Base-by-base conservation (phyloP, 2,797 vertebrate species). In the Schizopygopsis pylzovi region DNA sequence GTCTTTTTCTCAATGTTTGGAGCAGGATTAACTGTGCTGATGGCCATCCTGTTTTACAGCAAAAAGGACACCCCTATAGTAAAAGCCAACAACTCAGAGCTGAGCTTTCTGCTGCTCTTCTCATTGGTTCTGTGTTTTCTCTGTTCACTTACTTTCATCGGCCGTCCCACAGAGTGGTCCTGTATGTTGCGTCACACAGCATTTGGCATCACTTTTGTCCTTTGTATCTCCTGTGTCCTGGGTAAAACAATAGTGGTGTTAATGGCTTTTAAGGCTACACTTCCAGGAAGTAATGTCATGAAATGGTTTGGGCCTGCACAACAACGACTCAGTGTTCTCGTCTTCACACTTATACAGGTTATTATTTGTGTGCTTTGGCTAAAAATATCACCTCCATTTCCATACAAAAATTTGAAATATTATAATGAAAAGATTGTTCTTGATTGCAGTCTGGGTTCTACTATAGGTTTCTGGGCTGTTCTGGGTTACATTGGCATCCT, bases 291-390 rank as follows among this genome's bases (percentile, higher is more conserved):
- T 73, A 73, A 73, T 73, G 18, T 76, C 47, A 76, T 80, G 78
- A 80, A 65, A 65, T 80, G 59, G 78, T 80, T 80, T 80, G 78
- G 59, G 15, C 78, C 78, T 47, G 13, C 16, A 47, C 78, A 80
- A 47, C 78, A 80, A 47, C 16, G 78, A 67, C 41, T 80, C 12
- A 47, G 59, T 80, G 78, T 80, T 47, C n/a, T 80, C 67, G 59
- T 15, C 7, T 80, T 80, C 20, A 80, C 78, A 28, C 41, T 80
- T 33, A 67, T 67, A 80, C 78, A 80, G 25, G 59, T 65, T 73
- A n/a, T 73, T 47, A 73, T 73, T 1, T 73, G 71, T 73, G 43
- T 73, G n/a, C 71, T 73, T 28, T 65, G 63, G 59, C 18, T 63
- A 43, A 18, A 41, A 67, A 80, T 20, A 10, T 80, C 56, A 25